A percentile compares a stretch with the other conserved stretches of the same genome.
phyloP scores from a whole-genome alignment of 2,797 vertebrate genomes.

The Artibeus jamaicensis region DNA sequence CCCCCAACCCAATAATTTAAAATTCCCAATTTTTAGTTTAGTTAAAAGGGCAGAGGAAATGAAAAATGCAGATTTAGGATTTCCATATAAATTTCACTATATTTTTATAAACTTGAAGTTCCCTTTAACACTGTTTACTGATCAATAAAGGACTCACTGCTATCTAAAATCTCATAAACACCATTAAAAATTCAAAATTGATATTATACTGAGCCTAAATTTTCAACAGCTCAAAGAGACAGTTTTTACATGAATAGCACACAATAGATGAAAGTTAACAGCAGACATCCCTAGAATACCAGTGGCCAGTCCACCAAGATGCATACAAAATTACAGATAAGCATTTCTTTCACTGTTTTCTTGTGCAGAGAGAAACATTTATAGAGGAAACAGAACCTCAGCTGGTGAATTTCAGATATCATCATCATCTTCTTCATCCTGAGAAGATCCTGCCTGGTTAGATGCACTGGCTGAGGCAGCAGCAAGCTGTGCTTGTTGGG shows the following conservation, averaged over 20 bases:
- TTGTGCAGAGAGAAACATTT: conserved; percentile 82
- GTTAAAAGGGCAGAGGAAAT: conserved; percentile 87
- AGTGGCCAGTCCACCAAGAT: conserved; percentile 84
- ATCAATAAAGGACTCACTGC: conserved; percentile 86
- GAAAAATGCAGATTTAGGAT: conserved; percentile 84
- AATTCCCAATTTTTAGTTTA: conserved; percentile 82
- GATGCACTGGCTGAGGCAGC: conserved; percentile 94
- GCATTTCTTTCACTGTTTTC: conserved; percentile 84
- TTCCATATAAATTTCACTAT: conserved; percentile 86
- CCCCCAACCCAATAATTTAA: conserved; percentile 80
- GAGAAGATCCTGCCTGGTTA: conserved; percentile 96
- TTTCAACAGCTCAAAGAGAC: conserved; percentile 86
- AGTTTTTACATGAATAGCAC: conserved; percentile 86
- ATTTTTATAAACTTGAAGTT: conserved; percentile 85
- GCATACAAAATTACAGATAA: conserved; percentile 83
- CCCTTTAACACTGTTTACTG: conserved; percentile 88
- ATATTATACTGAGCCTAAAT: conserved; percentile 87
- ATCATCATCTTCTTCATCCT: conserved; percentile 98
- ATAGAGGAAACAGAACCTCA: conserved; percentile 79
- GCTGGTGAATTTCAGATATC: conserved; percentile 91
- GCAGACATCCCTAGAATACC: conserved; percentile 86
- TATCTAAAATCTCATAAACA: conserved; percentile 90
- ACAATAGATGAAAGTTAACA: conserved; percentile 82
- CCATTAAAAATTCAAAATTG: conserved; percentile 88
- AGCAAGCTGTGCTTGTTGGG: conserved; percentile 97